Evolutionary conservation across 1,140 invertebrate genomes (phyloP), one percentile per base, ranked within the genome.

Genomic region (Maconellicoccus hirsutus): DNA sequence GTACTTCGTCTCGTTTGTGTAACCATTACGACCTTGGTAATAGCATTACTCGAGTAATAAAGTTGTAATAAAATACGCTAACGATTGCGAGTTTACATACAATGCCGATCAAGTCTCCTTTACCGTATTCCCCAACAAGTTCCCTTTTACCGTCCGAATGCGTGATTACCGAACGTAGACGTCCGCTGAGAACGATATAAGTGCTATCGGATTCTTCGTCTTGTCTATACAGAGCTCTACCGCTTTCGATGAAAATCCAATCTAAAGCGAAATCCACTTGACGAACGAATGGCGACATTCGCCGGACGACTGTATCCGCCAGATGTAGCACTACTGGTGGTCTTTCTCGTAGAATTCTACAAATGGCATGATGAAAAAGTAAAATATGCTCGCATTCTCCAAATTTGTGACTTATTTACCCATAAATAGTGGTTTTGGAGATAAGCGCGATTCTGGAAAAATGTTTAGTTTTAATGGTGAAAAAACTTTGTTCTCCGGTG

Each of bases 221-320:
- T 83, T 98, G 96, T 71, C 95, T 87, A 80, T 98, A 99, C 7
- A 98, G 87, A 0, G 96, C 94, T 71, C 94, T 86, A 16, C 96
- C 96, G 23, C 95, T 95, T 82, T 98, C 95, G 8, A 98, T 81
- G 77, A 96, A 96, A 59, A 93, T 87, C 98, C 97, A 99, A 79
- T 99, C 97, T 1, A 99, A 80, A 12, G 96, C 96, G 82, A 99
- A 99, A 83, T 99, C 98, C 33, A 99, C 96, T 82, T 98, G 97
- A 75, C 98, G 82, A 0, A 99, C 95, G 81, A 99, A 98, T 0
- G 96, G 90, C 71, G 96, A 98, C 39, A 99, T 82, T 52, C 96
- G 84, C 69, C 86, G 84, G 6, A 98, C 91, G 1, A 98, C 94
- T 2, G 91, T 91, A 76, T 96, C 91, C 12, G 96, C 96, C 63